phyloP scores from a whole-genome alignment of 2,113 vertebrate species.

The Xiphias gladius region DNA sequence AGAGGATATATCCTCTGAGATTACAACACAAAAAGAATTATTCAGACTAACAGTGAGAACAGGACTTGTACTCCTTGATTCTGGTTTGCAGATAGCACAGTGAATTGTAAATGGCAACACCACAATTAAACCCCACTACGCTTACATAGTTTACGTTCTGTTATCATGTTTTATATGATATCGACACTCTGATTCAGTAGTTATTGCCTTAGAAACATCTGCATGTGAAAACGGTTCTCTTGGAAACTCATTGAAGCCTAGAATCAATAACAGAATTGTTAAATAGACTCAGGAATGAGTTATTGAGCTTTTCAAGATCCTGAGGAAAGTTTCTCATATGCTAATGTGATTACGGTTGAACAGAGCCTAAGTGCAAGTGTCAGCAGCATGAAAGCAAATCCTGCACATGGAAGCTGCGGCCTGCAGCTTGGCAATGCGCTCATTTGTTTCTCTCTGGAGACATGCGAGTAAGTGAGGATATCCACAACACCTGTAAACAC shows the following conservation, averaged over 20 bases:
- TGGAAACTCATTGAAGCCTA: constrained; percentile 21
- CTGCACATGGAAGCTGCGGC: constrained; percentile 12
- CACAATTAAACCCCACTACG: background rate
- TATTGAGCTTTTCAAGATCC: constrained; percentile 46
- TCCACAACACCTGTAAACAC: background rate
- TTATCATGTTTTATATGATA: background rate
- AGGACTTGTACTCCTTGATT: background rate
- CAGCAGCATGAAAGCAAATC: constrained; percentile 60
- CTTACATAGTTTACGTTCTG: background rate
- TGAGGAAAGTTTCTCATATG: constrained; percentile 63
- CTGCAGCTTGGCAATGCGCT: constrained; percentile 19
- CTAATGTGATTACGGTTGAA: constrained; percentile 65
- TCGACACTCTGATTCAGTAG: background rate
- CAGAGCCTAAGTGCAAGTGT: constrained; percentile 36
- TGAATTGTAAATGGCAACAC: background rate
- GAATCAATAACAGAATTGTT: constrained; percentile 63
- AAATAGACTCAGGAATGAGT: constrained; percentile 51
- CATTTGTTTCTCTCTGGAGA: constrained; percentile 21
- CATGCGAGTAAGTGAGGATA: background rate
- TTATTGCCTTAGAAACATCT: constrained; percentile 12
- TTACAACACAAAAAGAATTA: background rate
- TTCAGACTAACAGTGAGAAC: background rate
- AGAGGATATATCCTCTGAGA: background rate
- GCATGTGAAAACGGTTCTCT: constrained; percentile 25
- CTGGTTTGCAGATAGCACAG: background rate